Conservation (phyloP, 2,797 vertebrate species). For the Sebastes hopkinsi region DNA sequence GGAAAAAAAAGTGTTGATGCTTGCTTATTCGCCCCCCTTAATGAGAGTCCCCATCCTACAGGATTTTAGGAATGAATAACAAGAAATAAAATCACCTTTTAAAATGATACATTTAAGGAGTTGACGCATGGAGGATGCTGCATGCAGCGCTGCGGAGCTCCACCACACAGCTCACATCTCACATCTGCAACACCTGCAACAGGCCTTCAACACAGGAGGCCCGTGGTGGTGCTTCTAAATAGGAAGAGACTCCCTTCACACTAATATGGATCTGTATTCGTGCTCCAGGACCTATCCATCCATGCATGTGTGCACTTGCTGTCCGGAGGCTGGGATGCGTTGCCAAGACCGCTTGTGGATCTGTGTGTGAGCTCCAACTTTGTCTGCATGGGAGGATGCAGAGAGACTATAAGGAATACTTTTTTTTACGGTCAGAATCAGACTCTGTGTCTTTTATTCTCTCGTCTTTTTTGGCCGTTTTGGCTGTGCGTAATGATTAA, state of each 20-base stretch:
- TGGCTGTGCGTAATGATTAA: slow-evolving; percentile 52
- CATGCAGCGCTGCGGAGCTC: slow-evolving; percentile 56
- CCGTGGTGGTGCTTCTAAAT: slow-evolving; percentile 29
- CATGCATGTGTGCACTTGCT: slow-evolving; percentile 17
- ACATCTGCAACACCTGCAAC: slow-evolving; percentile 63
- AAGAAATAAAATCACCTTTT: slow-evolving; percentile 85
- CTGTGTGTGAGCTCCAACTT: slow-evolving; percentile 6
- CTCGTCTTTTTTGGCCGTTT: slow-evolving; percentile 15
- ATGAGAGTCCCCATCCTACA: slow-evolving; percentile 88
- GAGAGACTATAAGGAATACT: slow-evolving; percentile 35
- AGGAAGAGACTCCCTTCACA: slow-evolving; percentile 25
- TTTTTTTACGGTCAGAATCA: slow-evolving; percentile 8
- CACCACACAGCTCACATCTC: slow-evolving; percentile 64
- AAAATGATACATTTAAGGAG: slow-evolving; percentile 83
- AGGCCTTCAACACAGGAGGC: slow-evolving; percentile 61
- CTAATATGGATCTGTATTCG: slow-evolving; percentile 54
- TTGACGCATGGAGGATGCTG: slow-evolving; percentile 69
- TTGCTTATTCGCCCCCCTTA: slow-evolving; percentile 83
- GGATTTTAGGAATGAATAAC: slow-evolving; percentile 90
- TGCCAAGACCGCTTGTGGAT: slow-evolving; percentile 37
- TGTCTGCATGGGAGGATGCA: slow-evolving; percentile 20
- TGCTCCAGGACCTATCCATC: slow-evolving; percentile 52
- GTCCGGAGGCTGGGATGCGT: slow-evolving; percentile 22
- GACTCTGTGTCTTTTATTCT: slow-evolving; percentile 14
- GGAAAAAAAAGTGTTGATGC: slow-evolving; percentile 87